Base-by-base conservation (phyloP, 2,113 vertebrate genomes). In the Hyperoodon ampullatus region DNA sequence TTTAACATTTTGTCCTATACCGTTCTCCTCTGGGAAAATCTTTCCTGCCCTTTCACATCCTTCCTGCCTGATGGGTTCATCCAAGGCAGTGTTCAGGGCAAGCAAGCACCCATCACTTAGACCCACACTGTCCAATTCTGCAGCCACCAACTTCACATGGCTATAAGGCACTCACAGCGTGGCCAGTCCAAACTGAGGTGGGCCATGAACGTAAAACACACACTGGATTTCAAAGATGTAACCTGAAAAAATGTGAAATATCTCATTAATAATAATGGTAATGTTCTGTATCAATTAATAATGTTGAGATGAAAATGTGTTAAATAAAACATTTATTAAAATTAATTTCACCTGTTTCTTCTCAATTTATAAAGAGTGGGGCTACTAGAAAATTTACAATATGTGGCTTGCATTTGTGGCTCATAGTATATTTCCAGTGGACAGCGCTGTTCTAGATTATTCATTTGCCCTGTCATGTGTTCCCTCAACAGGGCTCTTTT, bases 151-250 rank as follows among this genome's bases (percentile, higher is more conserved):
- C 18, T 13, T 80, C 47, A 3, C 10, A 5, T 18, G 63, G n/a
- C 61, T 58, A 4, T 11, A 16, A 35, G 39, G 35, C 35, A 5
- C 26, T 13, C 13, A 50, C n/a, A 39, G 1, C 10, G 15, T 0
- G 3, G 77, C 86, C 24, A 0, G 19, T 61, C 75, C 78, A 66
- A 16, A 16, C 6, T 11, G 87, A 65, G 78, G 24, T 6, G 70
- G 33, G 60, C 35, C 1, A 1, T 7, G 33, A 44, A 35, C 0
- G 15, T 30, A 15, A 47, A 28, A 66, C 2, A 9, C 35, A 71
- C 53, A 3, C 4, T 0, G 1, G 61, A 53, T 44, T 13, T n/a
- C 74, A 28, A 70, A n/a, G n/a, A 11, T 0, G 12, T 1, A 6
- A 42, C 0, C 4, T 3, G 0, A 42, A 28, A 44, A 47, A 30